Percentiles rank a stretch among this genome's conserved stretches.
phyloP scores from a whole-genome alignment of 2,888 invertebrate species.

The Antheraea yamamai region DNA sequence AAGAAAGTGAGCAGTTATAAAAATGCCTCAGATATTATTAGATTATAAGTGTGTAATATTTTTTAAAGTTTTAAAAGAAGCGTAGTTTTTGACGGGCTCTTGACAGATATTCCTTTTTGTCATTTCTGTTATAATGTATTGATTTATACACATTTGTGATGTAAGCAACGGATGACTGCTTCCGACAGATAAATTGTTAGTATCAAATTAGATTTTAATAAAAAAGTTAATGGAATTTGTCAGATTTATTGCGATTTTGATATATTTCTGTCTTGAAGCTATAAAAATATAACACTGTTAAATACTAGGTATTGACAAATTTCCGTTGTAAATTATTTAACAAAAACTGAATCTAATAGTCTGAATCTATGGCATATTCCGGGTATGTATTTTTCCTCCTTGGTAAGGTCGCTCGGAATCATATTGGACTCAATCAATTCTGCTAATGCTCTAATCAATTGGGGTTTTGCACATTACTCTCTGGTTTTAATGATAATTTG shows the following conservation, averaged over 20 bases:
- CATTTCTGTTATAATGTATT: not conserved
- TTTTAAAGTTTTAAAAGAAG: no score
- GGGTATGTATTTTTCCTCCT: not conserved
- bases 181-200: not conserved
- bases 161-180: not conserved
- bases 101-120: not conserved
- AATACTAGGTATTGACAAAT: not conserved
- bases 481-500: not conserved
- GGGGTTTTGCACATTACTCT: not conserved
- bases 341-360: not conserved
- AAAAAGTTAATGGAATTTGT: conserved; percentile 18
- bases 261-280: not conserved
- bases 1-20: not conserved
- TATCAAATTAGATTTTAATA: conserved; percentile 1
- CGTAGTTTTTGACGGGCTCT: not conserved
- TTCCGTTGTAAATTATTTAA: not conserved
- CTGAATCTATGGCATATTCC: not conserved
- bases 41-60: not conserved
- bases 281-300: not conserved
- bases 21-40: not conserved
- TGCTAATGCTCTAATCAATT: not conserved
- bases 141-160: not conserved
- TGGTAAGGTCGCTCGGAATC: not conserved
- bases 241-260: conserved; percentile 14
- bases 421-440: not conserved